A percentile compares a stretch with the other conserved stretches of the same genome.
phyloP scores from a whole-genome alignment of 2,888 invertebrate genomes.

The Drosophila pullipes region DNA sequence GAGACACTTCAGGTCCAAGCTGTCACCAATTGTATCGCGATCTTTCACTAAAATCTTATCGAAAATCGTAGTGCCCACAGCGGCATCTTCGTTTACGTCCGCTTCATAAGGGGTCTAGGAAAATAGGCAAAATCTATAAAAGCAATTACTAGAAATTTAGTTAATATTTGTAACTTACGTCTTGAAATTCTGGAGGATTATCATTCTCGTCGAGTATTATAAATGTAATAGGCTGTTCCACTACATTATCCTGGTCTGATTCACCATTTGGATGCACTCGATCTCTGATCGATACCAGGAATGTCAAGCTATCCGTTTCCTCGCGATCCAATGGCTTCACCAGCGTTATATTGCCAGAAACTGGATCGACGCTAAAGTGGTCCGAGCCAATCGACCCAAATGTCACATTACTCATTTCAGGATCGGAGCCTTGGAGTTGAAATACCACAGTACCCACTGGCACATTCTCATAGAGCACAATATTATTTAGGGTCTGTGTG shows the following conservation, averaged over 20 bases:
- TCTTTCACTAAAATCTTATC: conserved; percentile 91
- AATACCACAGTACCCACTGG: conserved; percentile 92
- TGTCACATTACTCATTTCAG: conserved; percentile 90
- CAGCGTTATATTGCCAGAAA: conserved; percentile 92
- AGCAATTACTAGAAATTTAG: neutral
- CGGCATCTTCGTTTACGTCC: conserved; percentile 91
- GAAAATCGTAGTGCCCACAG: conserved; percentile 90
- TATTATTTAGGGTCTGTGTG: conserved; percentile 91
- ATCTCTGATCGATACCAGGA: conserved; percentile 93
- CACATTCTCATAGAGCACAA: conserved; percentile 92
- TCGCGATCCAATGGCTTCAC: conserved; percentile 93
- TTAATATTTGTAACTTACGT: conserved; percentile 86
- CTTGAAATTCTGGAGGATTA: conserved; percentile 92
- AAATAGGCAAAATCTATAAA: conserved; percentile 7
- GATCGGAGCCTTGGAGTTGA: conserved; percentile 92
- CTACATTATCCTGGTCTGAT: conserved; percentile 89
- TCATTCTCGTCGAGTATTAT: conserved; percentile 96
- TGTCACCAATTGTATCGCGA: conserved; percentile 92
- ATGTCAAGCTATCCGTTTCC: conserved; percentile 91
- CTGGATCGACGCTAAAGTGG: conserved; percentile 91
- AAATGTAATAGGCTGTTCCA: conserved; percentile 91
- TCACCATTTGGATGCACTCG: conserved; percentile 87
- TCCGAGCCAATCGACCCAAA: conserved; percentile 93
- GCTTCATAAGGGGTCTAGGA: conserved; percentile 92
- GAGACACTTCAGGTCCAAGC: conserved; percentile 90